Evolutionary conservation across 2,888 invertebrate genomes (phyloP).

Genomic region (Campaea margaritaria): DNA sequence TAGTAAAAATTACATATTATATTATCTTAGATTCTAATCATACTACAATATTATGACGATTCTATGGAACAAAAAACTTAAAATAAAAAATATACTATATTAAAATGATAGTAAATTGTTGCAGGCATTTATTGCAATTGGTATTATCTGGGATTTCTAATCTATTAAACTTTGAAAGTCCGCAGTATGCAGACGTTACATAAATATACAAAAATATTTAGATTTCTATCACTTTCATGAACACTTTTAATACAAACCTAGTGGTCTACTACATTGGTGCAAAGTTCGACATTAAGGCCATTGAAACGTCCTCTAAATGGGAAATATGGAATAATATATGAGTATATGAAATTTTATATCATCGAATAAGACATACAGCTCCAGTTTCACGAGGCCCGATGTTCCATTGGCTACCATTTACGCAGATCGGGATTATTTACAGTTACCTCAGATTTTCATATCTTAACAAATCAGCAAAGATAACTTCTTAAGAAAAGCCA

Average conservation of each 20-base stretch:
- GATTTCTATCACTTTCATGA: slow-evolving; percentile 78
- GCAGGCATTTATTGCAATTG: slow-evolving; percentile 19
- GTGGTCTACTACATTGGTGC: slow-evolving; percentile 74
- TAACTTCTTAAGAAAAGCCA: no score
- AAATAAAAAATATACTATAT: neutral
- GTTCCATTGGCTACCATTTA: neutral
- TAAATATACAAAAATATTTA: slow-evolving; percentile 80
- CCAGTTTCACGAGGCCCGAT: slow-evolving; percentile 17
- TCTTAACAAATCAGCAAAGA: no score
- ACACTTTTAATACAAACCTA: slow-evolving; percentile 78
- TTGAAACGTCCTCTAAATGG: slow-evolving; percentile 32
- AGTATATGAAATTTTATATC: slow-evolving; percentile 39
- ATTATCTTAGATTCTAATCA: slow-evolving; percentile 16
- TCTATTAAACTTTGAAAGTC: slow-evolving; percentile 64
- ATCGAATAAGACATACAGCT: slow-evolving; percentile 13
- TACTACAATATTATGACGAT: slow-evolving; percentile 31
- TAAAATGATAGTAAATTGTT: neutral
- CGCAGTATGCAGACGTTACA: slow-evolving; percentile 44
- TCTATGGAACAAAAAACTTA: slow-evolving; percentile 26
- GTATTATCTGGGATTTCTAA: slow-evolving; percentile 45
- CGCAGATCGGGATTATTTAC: neutral
- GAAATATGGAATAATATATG: slow-evolving; percentile 42
- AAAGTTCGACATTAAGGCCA: slow-evolving; percentile 51
- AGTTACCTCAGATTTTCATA: no score
- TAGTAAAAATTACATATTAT: slow-evolving; percentile 1